Evolutionary conservation across 2,888 invertebrate species (phyloP).

Genomic region (Notocelia uddmanniana): DNA sequence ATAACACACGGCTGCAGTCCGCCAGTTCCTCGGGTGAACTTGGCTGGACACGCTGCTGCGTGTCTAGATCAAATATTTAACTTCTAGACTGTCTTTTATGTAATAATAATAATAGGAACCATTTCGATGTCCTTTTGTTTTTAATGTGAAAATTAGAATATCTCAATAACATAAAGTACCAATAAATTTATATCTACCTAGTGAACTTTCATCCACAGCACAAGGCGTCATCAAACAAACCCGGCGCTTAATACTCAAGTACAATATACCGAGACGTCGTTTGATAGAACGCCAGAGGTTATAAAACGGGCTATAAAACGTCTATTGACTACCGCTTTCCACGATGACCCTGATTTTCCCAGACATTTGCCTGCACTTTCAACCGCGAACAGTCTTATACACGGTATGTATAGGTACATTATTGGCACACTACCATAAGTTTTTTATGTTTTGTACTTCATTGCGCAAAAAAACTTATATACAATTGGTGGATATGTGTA

Average conservation of each 20-base stretch:
- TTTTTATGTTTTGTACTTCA: too few relatives aligned
- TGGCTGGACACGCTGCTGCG: too few relatives aligned
- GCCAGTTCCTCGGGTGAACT: too few relatives aligned
- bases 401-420: neutral
- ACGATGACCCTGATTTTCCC: neutral
- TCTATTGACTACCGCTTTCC: slow-evolving; percentile 8
- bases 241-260: neutral
- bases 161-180: neutral
- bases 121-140: too few relatives aligned
- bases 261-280: neutral
- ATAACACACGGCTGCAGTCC: too few relatives aligned
- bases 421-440: neutral
- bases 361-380: neutral
- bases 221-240: slow-evolving; percentile 7
- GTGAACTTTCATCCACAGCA: neutral
- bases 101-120: too few relatives aligned
- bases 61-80: too few relatives aligned
- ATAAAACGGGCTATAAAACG: slow-evolving; percentile 4
- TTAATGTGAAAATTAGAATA: neutral
- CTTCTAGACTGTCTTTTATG: too few relatives aligned
- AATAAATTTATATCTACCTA: neutral
- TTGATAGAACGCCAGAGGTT: slow-evolving; percentile 1
- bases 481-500: too few relatives aligned
- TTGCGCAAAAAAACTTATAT: too few relatives aligned
- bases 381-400: neutral